A percentile compares a stretch with the other conserved stretches of the same genome.
Conservation (phyloP, 2,888 invertebrate species). For the Argyresthia goedartella region DNA sequence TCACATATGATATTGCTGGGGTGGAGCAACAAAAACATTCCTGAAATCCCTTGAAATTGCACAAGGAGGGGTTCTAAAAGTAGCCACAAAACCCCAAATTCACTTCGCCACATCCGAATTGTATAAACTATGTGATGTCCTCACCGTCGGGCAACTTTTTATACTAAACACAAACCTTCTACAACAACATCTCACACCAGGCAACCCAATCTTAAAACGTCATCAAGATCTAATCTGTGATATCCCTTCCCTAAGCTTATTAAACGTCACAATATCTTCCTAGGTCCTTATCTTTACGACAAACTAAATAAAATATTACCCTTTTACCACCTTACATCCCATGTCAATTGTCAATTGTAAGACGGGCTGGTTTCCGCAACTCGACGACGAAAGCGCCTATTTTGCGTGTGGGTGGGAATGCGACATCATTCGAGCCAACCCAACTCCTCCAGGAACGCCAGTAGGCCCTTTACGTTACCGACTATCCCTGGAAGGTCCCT, state of each 20-base stretch:
- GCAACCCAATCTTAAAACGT: background rate
- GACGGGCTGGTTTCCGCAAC: too few relatives aligned
- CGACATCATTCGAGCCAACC: too few relatives aligned
- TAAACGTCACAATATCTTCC: background rate
- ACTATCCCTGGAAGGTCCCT: too few relatives aligned
- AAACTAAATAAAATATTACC: background rate
- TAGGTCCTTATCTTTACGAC: background rate
- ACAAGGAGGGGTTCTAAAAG: background rate
- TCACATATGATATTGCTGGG: background rate
- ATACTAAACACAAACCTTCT: background rate
- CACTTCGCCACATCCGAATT: background rate
- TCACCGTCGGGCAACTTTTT: background rate
- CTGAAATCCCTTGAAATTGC: background rate
- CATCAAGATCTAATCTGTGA: background rate
- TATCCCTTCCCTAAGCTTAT: background rate
- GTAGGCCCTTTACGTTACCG: too few relatives aligned
- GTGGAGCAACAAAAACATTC: background rate
- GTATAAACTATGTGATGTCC: background rate
- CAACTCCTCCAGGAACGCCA: too few relatives aligned
- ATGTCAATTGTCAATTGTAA: too few relatives aligned
- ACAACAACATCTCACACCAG: background rate
- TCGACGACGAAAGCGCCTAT: too few relatives aligned
- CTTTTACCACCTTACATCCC: too few relatives aligned
- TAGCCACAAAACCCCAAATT: background rate
- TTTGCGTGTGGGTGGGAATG: too few relatives aligned